phyloP scores from a whole-genome alignment of 1,140 invertebrate genomes.

The Drosophila kanapiae region DNA sequence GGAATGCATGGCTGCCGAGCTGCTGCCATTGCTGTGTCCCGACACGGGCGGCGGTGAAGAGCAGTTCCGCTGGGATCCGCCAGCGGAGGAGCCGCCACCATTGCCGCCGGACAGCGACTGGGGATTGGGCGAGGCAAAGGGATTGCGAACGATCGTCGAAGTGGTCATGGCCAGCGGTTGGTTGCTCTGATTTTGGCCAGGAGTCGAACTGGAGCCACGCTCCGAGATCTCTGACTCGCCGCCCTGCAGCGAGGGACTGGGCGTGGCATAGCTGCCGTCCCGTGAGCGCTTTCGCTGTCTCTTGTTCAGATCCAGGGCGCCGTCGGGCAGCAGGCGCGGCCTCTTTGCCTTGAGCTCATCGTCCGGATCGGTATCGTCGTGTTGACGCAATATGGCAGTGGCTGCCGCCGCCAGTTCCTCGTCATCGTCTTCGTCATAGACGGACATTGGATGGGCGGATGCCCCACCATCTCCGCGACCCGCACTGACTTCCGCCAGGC shows the following conservation, averaged over 20 bases:
- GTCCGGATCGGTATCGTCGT: slow-evolving; percentile 36
- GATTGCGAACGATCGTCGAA: slow-evolving; percentile 80
- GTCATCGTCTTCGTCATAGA: slow-evolving; percentile 84
- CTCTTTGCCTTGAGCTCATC: slow-evolving; percentile 76
- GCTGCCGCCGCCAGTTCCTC: slow-evolving; percentile 68
- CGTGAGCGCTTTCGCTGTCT: slow-evolving; percentile 73
- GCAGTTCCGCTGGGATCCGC: slow-evolving; percentile 32
- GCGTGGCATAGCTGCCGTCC: slow-evolving; percentile 85
- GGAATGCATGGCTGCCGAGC: slow-evolving; percentile 44
- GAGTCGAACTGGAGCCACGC: slow-evolving; percentile 18
- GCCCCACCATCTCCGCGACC: slow-evolving; percentile 52
- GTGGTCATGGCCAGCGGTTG: slow-evolving; percentile 80
- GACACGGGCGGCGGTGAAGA: slow-evolving; percentile 49
- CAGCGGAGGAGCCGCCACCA: slow-evolving; percentile 15
- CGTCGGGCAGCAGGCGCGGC: slow-evolving; percentile 50
- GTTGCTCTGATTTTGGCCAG: slow-evolving; percentile 42
- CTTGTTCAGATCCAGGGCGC: slow-evolving; percentile 66
- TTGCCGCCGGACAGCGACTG: slow-evolving; percentile 42
- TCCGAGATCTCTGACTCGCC: slow-evolving; percentile 37
- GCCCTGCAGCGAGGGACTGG: slow-evolving; percentile 86
- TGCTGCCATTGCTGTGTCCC: slow-evolving; percentile 55
- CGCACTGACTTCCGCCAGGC: slow-evolving; percentile 93
- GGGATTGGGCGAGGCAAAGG: slow-evolving; percentile 79
- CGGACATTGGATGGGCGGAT: slow-evolving; percentile 79
- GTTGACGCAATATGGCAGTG: slow-evolving; percentile 58